phyloP scores from a whole-genome alignment of 2,797 vertebrate species.

The Pseudomugil tenellus region DNA sequence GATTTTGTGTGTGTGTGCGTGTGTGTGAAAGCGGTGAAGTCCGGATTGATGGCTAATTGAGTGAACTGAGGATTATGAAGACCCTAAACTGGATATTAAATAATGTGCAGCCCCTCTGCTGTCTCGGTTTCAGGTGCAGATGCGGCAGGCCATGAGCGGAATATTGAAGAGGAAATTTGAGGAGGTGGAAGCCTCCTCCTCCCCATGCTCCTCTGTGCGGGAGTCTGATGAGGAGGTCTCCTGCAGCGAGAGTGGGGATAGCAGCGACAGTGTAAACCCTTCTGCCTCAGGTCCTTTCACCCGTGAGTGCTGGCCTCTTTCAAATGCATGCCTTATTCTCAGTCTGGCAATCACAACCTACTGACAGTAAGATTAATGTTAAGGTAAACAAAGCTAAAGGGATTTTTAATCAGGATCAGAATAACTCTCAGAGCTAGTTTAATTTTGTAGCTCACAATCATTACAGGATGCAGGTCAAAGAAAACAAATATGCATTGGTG shows the following conservation, averaged over 20 bases:
- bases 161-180: slow-evolving; percentile 98
- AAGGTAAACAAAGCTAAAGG: slow-evolving; percentile 40
- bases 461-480: slow-evolving; percentile 35
- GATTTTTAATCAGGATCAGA: slow-evolving; percentile 38
- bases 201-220: slow-evolving; percentile 92
- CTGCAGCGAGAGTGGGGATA: slow-evolving; percentile 97
- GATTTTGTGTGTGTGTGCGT: slow-evolving; percentile 30
- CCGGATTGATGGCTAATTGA: slow-evolving; percentile 72
- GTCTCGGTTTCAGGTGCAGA: slow-evolving; percentile 76
- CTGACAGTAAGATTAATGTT: slow-evolving; percentile 44
- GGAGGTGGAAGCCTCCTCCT: slow-evolving; percentile 95
- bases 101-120: slow-evolving; percentile 66
- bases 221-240: slow-evolving; percentile 96
- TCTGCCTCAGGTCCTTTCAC: slow-evolving; percentile 92
- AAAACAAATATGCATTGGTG: slow-evolving; percentile 39
- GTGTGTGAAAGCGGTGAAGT: slow-evolving; percentile 20
- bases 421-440: slow-evolving; percentile 10
- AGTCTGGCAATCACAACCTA: slow-evolving; percentile 8
- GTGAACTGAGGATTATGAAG: slow-evolving; percentile 72
- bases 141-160: slow-evolving; percentile 90
- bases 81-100: slow-evolving; percentile 73
- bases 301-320: slow-evolving; percentile 84
- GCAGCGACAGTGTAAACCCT: slow-evolving; percentile 96
- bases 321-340: slow-evolving; percentile 28
- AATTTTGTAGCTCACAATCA: slow-evolving; percentile 28